Conservation (phyloP, 2,888 invertebrate species). For the Agrochola circellaris region DNA sequence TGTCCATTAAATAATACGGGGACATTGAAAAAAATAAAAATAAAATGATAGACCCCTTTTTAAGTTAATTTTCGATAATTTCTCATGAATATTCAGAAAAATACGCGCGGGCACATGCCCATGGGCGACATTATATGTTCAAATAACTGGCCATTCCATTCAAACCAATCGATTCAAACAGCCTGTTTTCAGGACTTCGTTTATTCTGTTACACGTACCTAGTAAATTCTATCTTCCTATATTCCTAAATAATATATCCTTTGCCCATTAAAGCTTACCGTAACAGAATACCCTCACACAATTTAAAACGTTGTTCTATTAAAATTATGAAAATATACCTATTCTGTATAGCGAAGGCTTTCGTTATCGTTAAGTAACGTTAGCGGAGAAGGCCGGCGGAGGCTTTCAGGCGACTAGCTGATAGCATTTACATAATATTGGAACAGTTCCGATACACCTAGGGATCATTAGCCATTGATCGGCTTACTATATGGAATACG, state of each 20-base stretch:
- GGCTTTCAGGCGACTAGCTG: constrained; percentile 80
- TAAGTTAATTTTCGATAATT: no score
- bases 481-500: constrained; percentile 80
- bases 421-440: constrained; percentile 88
- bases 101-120: no score
- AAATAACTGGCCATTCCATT: no score
- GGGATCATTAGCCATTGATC: constrained; percentile 86
- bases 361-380: constrained; percentile 77
- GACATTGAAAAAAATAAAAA: no score
- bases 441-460: constrained; percentile 82
- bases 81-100: no score
- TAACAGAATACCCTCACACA: constrained; percentile 51
- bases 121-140: no score
- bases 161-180: not conserved
- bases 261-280: constrained; percentile 40
- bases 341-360: constrained; percentile 68
- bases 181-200: not conserved
- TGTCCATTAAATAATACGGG: no score
- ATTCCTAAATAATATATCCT: constrained; percentile 20
- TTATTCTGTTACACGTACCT: not conserved
- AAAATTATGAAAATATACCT: constrained; percentile 65
- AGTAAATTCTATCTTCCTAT: constrained; percentile 20
- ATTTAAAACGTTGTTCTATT: constrained; percentile 60
- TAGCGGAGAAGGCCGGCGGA: constrained; percentile 74
- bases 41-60: no score